phyloP scores from a whole-genome alignment of 2,797 vertebrate species.

The Pelochelys cantorii region DNA sequence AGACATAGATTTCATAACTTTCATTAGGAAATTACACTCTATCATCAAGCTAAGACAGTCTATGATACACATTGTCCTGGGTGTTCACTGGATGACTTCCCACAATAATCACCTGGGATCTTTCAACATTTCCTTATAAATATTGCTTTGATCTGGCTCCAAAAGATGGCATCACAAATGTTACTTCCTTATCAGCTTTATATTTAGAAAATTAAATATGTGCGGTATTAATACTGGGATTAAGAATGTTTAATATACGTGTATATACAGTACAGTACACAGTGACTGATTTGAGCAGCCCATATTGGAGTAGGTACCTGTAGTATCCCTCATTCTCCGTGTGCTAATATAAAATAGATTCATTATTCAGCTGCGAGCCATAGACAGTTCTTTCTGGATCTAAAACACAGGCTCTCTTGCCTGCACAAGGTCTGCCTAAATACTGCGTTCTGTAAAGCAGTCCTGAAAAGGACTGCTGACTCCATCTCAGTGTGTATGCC shows the following conservation, averaged over 20 bases:
- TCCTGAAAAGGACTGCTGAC: constrained; percentile 17
- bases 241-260: neutral
- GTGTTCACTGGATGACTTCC: neutral
- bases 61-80: constrained; percentile 14
- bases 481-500: fast-evolving
- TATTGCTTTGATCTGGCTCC: constrained; percentile 30
- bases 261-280: neutral
- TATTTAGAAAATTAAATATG: neutral
- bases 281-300: neutral
- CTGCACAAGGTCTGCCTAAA: neutral
- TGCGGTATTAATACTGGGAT: neutral
- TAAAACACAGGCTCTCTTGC: neutral
- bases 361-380: neutral
- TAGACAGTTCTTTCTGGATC: neutral
- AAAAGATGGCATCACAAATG: constrained; percentile 5
- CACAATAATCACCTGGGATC: constrained; percentile 38
- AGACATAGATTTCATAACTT: constrained; percentile 32
- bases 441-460: neutral
- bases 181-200: constrained; percentile 47
- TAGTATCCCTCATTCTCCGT: neutral
- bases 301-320: neutral
- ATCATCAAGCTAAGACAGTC: neutral
- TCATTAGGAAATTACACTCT: constrained; percentile 23
- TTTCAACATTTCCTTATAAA: constrained; percentile 33
- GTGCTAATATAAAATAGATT: neutral